Conservation (phyloP, 2,797 vertebrate species). For the Pipistrellus nathusii region DNA sequence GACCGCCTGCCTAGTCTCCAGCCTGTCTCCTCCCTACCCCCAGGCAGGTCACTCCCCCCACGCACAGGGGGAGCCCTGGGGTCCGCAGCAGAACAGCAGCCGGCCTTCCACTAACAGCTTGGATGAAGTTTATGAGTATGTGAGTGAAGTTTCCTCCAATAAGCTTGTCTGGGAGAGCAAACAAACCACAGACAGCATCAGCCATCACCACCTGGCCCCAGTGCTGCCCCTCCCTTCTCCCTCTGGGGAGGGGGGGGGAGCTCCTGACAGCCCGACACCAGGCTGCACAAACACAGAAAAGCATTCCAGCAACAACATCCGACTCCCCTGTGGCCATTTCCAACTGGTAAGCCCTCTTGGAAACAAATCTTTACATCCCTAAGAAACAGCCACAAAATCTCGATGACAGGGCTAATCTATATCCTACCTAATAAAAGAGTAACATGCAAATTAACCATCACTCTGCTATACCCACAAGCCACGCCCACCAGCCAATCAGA, state of each 20-base stretch:
- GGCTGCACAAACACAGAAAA: not conserved
- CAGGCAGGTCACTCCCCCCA: no score
- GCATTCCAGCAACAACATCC: not conserved
- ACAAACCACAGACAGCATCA: not conserved
- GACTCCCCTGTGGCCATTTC: not conserved
- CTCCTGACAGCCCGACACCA: not conserved
- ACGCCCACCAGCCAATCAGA: no score
- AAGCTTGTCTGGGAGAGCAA: not conserved
- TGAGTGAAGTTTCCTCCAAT: not conserved
- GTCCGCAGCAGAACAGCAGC: not conserved
- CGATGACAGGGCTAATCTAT: not conserved
- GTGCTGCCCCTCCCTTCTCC: not conserved
- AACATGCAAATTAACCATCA: no score
- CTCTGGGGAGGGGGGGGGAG: fast-evolving
- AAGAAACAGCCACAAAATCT: not conserved
- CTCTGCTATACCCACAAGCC: no score
- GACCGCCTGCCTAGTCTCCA: not conserved
- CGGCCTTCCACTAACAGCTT: not conserved
- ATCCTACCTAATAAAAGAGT: no score
- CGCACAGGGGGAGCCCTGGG: fast-evolving
- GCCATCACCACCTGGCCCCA: not conserved
- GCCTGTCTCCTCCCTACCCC: not conserved
- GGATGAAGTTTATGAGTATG: not conserved
- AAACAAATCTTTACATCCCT: not conserved
- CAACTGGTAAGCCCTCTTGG: not conserved